These are phyloP conservation scores for human (Homo sapiens) DNA, from an alignment of 2,113 vertebrate genomes.

Conservation along the genomic window GRCh38 chr14:72730501-72731000, in stretches of 20 bases:
- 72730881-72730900: too few species aligned
- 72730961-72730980: too few species aligned
- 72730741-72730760: slow-evolving; percentile 26
- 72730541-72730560: fast-evolving
- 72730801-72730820: neutral
- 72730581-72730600: neutral
- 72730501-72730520: neutral
- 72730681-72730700: neutral
- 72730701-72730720: slow-evolving; percentile 22
- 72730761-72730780: neutral
- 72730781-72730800: neutral
- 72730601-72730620: neutral
- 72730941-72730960: too few species aligned
- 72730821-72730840: neutral
- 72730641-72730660: neutral
- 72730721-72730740: neutral
- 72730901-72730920: too few species aligned
- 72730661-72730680: slow-evolving; percentile 18
- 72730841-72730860: neutral
- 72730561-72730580: neutral
- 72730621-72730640: neutral
- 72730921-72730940: too few species aligned
- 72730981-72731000: too few species aligned
- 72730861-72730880: too few species aligned
- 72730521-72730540: fast-evolving